These are phyloP conservation scores for Priocnemis perturbator DNA, from an alignment of 2,888 invertebrate species.

Conservation along the genomic window DNA sequence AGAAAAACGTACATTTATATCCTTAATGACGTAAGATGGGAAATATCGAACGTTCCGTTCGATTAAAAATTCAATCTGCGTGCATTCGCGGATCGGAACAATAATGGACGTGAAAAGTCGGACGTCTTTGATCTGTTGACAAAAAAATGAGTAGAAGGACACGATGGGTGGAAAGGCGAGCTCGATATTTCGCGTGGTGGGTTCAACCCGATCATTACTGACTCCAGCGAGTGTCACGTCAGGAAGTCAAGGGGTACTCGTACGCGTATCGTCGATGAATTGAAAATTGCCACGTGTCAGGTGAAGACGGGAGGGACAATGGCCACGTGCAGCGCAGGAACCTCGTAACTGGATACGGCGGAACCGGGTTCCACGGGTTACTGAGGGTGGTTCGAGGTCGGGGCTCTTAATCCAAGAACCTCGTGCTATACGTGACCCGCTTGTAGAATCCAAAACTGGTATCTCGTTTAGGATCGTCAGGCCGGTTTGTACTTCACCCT, in stretches of 20 bases:
- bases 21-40: no score
- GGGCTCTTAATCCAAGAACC: slow-evolving; percentile 25
- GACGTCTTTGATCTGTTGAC: no score
- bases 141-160: no score
- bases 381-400: slow-evolving; percentile 45
- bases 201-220: slow-evolving; percentile 19
- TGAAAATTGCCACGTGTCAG: slow-evolving; percentile 72
- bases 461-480: slow-evolving; percentile 21
- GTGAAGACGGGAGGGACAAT: slow-evolving; percentile 64
- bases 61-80: no score
- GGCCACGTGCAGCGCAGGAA: slow-evolving; percentile 60
- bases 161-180: neutral
- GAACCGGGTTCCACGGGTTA: slow-evolving; percentile 39
- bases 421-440: slow-evolving; percentile 32
- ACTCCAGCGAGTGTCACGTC: slow-evolving; percentile 39
- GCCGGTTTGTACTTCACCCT: no score
- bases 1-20: slow-evolving; percentile 5
- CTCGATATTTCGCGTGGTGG: slow-evolving; percentile 9
- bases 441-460: slow-evolving; percentile 28
- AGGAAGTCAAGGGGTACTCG: slow-evolving; percentile 63
- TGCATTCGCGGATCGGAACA: no score
- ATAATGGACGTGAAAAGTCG: no score
- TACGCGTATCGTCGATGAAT: slow-evolving; percentile 43
- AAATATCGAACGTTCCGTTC: no score
- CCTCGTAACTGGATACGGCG: slow-evolving; percentile 50